These are phyloP conservation scores for Syngnathoides biaculeatus DNA, from an alignment of 2,113 vertebrate species.

Conservation along the genomic window DNA sequence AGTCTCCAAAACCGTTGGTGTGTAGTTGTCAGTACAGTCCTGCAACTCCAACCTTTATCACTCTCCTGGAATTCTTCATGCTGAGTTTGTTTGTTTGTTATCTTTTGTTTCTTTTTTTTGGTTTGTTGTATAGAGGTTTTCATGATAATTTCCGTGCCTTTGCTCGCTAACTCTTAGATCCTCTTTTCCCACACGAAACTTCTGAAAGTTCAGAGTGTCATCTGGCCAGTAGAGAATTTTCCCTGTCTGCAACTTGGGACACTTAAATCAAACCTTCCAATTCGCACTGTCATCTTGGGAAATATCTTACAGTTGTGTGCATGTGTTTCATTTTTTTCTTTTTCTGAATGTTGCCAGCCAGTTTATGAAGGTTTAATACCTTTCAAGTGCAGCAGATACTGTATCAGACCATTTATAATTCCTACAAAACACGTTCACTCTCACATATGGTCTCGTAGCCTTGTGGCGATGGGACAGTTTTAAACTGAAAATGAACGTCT, in stretches of 20 bases:
- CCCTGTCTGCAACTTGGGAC: conserved; percentile 54
- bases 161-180: conserved; percentile 58
- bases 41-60: conserved; percentile 71
- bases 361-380: conserved; percentile 44
- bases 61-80: conserved; percentile 60
- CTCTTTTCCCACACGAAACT: conserved; percentile 57
- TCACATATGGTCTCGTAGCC: conserved; percentile 38
- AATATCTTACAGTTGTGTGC: conserved; percentile 72
- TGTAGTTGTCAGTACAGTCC: conserved; percentile 61
- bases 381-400: conserved; percentile 61
- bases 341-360: conserved; percentile 42
- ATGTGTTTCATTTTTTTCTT: conserved; percentile 5
- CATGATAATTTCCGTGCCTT: conserved; percentile 57
- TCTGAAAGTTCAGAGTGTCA: conserved; percentile 47
- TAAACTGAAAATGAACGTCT: conserved; percentile 49
- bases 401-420: conserved; percentile 66
- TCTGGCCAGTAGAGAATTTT: conserved; percentile 53
- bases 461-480: conserved; percentile 46
- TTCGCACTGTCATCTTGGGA: conserved; percentile 52
- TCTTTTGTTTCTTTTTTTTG: conserved; percentile 45
- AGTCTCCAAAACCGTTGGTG: background rate
- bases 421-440: conserved; percentile 45
- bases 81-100: too few relatives aligned
- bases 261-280: conserved; percentile 67
- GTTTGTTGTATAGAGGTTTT: conserved; percentile 75